Evolutionary conservation across 2,113 vertebrate species (phyloP), one percentile per base, ranked within the genome.

Genomic region (Erythrolamprus reginae): DNA sequence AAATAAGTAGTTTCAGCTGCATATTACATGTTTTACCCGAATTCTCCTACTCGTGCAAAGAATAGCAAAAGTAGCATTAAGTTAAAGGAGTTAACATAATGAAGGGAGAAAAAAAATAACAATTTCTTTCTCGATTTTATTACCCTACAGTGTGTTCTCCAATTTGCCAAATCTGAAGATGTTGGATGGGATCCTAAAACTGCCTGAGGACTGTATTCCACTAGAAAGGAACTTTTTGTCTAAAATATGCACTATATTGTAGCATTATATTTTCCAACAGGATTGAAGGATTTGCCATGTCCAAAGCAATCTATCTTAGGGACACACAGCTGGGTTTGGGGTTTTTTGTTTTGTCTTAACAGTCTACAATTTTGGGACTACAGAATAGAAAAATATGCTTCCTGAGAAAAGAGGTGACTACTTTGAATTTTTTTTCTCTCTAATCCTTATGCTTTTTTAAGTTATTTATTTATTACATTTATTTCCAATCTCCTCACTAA

Each of bases 91-190:
- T 52, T 52, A 33, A 53, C 24, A 84, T 65, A 24, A 33, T 21
- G 38, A 52, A 38, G 8, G 23, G n/a, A n/a, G n/a, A 6, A 1
- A 28, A 58, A 58, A 56, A 88, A 45, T 86, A 90, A 92, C 83
- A 88, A 0, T 38, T 92, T 55, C 92, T 65, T 52, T 88, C 94
- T 92, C 38, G 5, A 45, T 90, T 77, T 48, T 89, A 86, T 96
- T 91, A 89, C 93, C 50, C 94, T 94, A 65, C 96, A 99, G 99
- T 52, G 98, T 99, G 21, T 99, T 99, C 95, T 98, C 96, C 94
- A 98, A 95, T 96, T 98, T 99, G 98, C 99, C 98, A 99, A 99
- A 98, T 91, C 97, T 99, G 86, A 97, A 98, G 96, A 95, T 95
- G 83, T 96, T 99, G 96, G 99, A 99, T 95, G 99, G 98, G 24